Evolutionary conservation across 2,113 vertebrate species (phyloP).

Genomic region (Hippocampus comes): DNA sequence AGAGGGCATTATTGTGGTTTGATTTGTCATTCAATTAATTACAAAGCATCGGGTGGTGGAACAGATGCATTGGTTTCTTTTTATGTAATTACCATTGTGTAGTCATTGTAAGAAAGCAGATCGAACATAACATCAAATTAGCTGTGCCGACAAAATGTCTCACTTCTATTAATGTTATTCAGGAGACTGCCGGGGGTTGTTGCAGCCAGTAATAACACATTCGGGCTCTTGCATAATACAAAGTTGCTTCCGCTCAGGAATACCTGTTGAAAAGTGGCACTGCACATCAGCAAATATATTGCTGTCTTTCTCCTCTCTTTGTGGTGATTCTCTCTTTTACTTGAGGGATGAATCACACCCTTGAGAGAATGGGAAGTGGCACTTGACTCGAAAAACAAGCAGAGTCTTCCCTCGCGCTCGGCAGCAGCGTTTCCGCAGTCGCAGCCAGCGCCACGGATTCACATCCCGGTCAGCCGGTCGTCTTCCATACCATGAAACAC

Average conservation of each 20-base stretch:
- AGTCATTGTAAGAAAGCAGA: background rate
- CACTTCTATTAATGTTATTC: background rate
- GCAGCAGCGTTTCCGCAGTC: slow-evolving; percentile 8
- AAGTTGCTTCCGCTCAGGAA: slow-evolving; percentile 8
- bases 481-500: slow-evolving; percentile 17
- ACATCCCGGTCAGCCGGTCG: background rate
- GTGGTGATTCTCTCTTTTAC: slow-evolving; percentile 10
- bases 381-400: slow-evolving; percentile 43
- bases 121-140: background rate
- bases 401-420: slow-evolving; percentile 33
- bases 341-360: slow-evolving; percentile 42
- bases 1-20: background rate
- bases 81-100: background rate
- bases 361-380: slow-evolving; percentile 40
- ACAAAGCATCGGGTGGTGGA: background rate
- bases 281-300: background rate
- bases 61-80: background rate
- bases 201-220: background rate
- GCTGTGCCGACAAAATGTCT: background rate
- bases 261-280: slow-evolving; percentile 1
- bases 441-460: too few relatives aligned
- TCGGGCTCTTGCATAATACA: background rate
- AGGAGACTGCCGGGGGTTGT: background rate
- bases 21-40: background rate
- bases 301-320: slow-evolving; percentile 7